Base-by-base conservation (phyloP, 2,888 invertebrate genomes). In the Mythimna pallens region DNA sequence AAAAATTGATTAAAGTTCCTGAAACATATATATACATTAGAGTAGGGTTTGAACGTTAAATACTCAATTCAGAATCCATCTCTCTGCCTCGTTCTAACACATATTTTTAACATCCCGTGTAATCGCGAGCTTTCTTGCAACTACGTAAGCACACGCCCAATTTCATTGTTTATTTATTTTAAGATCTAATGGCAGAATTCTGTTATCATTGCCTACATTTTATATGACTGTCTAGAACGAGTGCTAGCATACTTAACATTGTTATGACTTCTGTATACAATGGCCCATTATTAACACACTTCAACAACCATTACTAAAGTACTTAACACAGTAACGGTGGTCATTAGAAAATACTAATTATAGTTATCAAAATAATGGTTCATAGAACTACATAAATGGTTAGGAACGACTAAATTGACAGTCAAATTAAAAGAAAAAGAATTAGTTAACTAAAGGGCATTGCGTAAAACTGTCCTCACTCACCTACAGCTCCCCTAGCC, bases 181-280 rank as follows among this genome's bases (percentile, higher is more conserved):
- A 79, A 76, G 73, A 74, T 78, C 78, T 87, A 85, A 88, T 86
- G 82, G 82, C 83, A 76, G 72, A 86, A 84, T 82, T 74, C 58
- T 83, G 84, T 85, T 86, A 80, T 78, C 85, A 83, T 81, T 71
- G 67, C 69, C 70, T 85, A 80, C 78, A 83, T 86, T 83, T 85
- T 85, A 78, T 82, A 82, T 72, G 81, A 73, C 62, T 76, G 73
- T 80, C 79, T 83, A 81, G 73, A 74, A 68, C 80, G 72, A 57
- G 79, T 78, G 81, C 73, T 83, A 70, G 78, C 73, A 70, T 78
- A 73, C 73, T 78, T 79, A 69, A 76, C 25, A 22, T 59, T 71
- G 57, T 79, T 67, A 79, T 76, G 66, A 61, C 66, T 75, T 76
- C 71, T 79, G 64, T 76, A 61, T 50, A 54, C 40, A 68, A 80